Evolutionary conservation across 2,888 invertebrate species (phyloP).

Genomic region (Noctua comes): DNA sequence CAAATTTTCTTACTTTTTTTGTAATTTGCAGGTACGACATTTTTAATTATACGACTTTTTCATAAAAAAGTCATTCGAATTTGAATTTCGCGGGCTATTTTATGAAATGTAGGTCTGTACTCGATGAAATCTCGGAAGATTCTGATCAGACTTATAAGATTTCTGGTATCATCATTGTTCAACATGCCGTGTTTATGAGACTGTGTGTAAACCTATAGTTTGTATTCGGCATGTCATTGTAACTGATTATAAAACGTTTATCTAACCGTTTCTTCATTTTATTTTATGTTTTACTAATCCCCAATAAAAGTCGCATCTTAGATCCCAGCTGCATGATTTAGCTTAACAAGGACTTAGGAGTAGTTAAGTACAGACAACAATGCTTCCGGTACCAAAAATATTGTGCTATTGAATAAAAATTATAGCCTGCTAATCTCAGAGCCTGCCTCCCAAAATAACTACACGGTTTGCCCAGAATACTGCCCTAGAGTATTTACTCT

Average conservation of each 20-base stretch:
- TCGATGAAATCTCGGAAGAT: neutral
- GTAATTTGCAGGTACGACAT: too few relatives aligned
- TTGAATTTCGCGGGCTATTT: neutral
- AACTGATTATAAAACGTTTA: constrained; percentile 1
- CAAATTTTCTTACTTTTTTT: neutral
- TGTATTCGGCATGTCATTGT: neutral
- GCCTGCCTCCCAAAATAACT: neutral
- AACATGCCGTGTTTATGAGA: constrained; percentile 28
- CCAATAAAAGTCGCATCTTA: neutral
- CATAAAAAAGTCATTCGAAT: neutral
- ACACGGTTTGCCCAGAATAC: neutral
- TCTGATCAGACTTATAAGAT: neutral
- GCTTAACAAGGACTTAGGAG: neutral
- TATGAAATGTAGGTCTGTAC: neutral
- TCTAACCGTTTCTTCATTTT: constrained; percentile 3
- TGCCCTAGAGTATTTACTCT: neutral
- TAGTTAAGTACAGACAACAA: neutral
- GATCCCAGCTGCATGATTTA: neutral
- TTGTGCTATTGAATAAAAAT: neutral
- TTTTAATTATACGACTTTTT: too few relatives aligned
- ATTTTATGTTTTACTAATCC: neutral
- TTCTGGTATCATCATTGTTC: neutral
- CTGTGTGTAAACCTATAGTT: constrained; percentile 12
- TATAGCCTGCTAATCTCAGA: neutral
- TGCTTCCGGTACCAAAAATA: too few relatives aligned